phyloP scores from a whole-genome alignment of 1,140 invertebrate genomes.

The Drosophila nasuta region DNA sequence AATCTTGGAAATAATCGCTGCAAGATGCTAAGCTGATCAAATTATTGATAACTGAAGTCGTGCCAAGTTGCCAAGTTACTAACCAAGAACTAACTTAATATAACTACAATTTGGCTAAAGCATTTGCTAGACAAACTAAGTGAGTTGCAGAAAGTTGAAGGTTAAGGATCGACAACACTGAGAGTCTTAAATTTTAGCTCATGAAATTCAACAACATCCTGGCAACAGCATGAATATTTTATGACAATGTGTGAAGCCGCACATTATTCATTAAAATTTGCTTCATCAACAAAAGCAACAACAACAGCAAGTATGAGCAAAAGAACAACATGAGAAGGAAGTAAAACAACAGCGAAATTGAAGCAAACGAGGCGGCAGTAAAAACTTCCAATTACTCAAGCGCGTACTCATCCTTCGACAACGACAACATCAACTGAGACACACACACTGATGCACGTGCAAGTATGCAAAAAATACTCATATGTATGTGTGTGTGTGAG shows the following conservation, averaged over 20 bases:
- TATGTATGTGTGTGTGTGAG: slow-evolving; percentile 23
- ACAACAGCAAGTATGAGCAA: slow-evolving; percentile 7
- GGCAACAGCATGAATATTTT: slow-evolving; percentile 65
- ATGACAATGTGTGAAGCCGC: slow-evolving; percentile 75
- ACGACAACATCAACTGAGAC: slow-evolving; percentile 31
- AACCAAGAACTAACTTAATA: too few species aligned
- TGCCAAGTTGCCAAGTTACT: too few species aligned
- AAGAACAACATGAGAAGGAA: slow-evolving; percentile 29
- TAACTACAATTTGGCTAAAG: neutral
- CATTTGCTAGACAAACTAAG: neutral
- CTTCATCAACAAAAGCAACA: slow-evolving; percentile 63
- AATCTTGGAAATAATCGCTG: neutral
- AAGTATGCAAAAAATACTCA: slow-evolving; percentile 2
- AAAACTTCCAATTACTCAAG: slow-evolving; percentile 82
- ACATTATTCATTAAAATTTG: slow-evolving; percentile 83
- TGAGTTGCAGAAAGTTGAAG: neutral
- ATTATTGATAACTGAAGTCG: neutral
- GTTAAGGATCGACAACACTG: neutral
- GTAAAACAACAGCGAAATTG: slow-evolving; percentile 59
- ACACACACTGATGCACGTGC: slow-evolving; percentile 15
- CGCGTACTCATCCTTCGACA: slow-evolving; percentile 42
- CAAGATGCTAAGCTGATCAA: neutral
- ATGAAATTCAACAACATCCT: slow-evolving; percentile 38
- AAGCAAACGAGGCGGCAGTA: slow-evolving; percentile 79
- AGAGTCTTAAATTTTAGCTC: slow-evolving; percentile 11